Evolutionary conservation across 1,140 invertebrate species (phyloP).

Genomic region (Calephelis virginiensis): DNA sequence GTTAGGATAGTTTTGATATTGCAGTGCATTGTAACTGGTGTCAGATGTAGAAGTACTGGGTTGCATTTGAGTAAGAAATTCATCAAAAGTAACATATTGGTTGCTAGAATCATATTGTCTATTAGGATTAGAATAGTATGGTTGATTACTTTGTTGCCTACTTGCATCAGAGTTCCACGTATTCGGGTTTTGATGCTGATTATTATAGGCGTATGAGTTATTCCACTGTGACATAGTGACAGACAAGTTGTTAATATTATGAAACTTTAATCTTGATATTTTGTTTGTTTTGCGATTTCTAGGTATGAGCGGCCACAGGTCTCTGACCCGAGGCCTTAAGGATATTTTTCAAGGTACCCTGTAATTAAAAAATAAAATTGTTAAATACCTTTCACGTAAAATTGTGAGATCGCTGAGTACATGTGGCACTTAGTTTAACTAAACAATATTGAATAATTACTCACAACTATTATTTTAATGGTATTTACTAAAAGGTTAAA

Average conservation of each 20-base stretch:
- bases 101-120: conserved; percentile 49
- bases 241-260: conserved; percentile 43
- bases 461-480: not conserved
- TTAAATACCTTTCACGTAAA: conserved; percentile 30
- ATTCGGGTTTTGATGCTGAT: conserved; percentile 54
- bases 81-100: conserved; percentile 70
- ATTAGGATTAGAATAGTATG: conserved; percentile 56
- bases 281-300: conserved; percentile 23
- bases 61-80: conserved; percentile 69
- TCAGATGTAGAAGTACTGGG: conserved; percentile 37
- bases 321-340: conserved; percentile 57
- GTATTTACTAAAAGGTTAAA: conserved; percentile 37
- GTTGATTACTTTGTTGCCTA: conserved; percentile 55
- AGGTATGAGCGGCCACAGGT: conserved; percentile 47
- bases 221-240: conserved; percentile 68
- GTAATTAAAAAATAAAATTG: conserved; percentile 42
- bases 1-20: conserved; percentile 34
- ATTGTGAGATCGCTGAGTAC: conserved; percentile 39
- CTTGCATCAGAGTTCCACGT: conserved; percentile 58
- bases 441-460: not conserved
- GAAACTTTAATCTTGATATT: conserved; percentile 42
- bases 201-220: conserved; percentile 59
- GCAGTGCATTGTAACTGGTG: conserved; percentile 18
- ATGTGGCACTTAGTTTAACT: conserved; percentile 45
- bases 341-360: conserved; percentile 38